phyloP scores from a whole-genome alignment of 1,140 invertebrate species.

The Calosoma granatense region DNA sequence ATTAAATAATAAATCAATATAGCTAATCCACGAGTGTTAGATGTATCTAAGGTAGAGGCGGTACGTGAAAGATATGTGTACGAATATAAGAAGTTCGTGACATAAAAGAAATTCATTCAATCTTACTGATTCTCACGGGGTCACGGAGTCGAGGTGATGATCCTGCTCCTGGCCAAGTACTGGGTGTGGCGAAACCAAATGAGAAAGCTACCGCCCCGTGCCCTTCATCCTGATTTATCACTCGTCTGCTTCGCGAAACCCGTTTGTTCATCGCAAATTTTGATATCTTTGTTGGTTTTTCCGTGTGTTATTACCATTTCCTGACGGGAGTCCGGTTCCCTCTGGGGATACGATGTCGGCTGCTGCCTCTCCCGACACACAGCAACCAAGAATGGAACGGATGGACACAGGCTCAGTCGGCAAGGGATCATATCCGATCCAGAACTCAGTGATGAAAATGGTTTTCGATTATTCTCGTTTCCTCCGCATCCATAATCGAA shows the following conservation, averaged over 20 bases:
- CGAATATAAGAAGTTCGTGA: conserved; percentile 1
- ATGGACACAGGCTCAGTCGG: background rate
- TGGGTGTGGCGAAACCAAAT: background rate
- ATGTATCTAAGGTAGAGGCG: no score
- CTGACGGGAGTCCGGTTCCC: background rate
- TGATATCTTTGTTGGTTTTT: conserved; percentile 8
- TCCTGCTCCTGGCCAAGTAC: background rate
- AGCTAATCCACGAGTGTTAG: no score
- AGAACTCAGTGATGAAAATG: background rate
- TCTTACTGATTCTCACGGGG: conserved; percentile 1
- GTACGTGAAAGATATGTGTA: background rate
- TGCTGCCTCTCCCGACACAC: background rate
- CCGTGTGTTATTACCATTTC: conserved; percentile 4
- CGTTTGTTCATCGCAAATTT: conserved; percentile 1
- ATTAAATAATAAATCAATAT: no score
- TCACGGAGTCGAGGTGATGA: background rate
- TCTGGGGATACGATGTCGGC: background rate
- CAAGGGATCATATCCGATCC: background rate
- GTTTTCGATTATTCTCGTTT: background rate
- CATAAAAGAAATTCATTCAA: conserved; percentile 1
- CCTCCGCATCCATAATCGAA: no score
- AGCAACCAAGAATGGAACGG: background rate
- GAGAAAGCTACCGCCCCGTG: background rate
- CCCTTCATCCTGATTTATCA: background rate
- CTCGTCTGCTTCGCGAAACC: background rate